These are phyloP conservation scores for Sakesphorus luctuosus DNA, from an alignment of 2,113 vertebrate species.

Conservation along the genomic window DNA sequence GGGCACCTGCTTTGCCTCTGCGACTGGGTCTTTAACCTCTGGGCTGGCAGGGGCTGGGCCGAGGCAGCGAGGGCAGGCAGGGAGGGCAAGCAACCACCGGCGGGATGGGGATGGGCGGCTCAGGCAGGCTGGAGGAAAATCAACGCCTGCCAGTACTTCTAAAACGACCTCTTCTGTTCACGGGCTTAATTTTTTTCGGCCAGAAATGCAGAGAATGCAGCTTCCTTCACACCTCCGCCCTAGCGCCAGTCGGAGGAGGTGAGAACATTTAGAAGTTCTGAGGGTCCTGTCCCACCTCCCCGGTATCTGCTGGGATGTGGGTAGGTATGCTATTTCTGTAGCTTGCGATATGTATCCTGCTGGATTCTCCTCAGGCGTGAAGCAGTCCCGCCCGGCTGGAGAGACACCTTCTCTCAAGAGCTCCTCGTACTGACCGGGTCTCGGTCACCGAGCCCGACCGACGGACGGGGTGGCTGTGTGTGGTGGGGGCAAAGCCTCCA, in stretches of 20 bases:
- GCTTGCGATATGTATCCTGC: neutral
- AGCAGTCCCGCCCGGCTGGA: neutral
- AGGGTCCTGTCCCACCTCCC: neutral
- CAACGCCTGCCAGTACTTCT: neutral
- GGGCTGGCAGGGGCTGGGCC: neutral
- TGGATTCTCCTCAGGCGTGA: neutral
- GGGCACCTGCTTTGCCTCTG: neutral
- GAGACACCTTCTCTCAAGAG: neutral
- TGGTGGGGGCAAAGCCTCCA: neutral
- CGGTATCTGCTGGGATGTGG: neutral
- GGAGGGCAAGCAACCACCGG: neutral
- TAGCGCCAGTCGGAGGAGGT: neutral
- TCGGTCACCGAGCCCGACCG: neutral
- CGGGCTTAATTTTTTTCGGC: neutral
- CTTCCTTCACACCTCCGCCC: neutral
- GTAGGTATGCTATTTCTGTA: neutral
- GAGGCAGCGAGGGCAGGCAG: neutral
- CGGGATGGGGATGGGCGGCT: no score
- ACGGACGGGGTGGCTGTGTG: neutral
- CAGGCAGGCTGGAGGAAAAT: neutral
- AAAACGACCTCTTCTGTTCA: neutral
- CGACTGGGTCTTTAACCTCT: neutral
- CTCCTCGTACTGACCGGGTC: rapidly evolving
- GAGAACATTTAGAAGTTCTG: neutral
- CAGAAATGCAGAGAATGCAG: neutral